Evolutionary conservation across 1,140 invertebrate genomes (phyloP).

Genomic region (Trachymyrmex cornetzi): DNA sequence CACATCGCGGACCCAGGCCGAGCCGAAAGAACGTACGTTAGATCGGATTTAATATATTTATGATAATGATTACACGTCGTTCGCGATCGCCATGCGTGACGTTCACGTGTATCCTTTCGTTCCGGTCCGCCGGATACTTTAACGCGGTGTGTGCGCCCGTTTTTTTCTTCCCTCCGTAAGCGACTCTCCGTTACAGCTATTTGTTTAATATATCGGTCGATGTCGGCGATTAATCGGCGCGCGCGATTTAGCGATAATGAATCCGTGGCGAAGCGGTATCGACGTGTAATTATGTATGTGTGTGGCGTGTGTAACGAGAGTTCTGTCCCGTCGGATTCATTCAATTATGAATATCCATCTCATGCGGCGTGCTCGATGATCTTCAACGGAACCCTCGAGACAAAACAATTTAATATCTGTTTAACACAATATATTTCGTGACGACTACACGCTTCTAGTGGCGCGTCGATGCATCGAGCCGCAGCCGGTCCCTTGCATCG

Average conservation of each 20-base stretch:
- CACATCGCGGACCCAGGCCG: slow-evolving; percentile 21
- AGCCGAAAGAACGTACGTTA: neutral
- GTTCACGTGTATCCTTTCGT: slow-evolving; percentile 57
- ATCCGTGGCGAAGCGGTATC: slow-evolving; percentile 7
- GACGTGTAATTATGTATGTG: slow-evolving; percentile 30
- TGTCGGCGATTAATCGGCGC: slow-evolving; percentile 29
- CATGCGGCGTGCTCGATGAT: slow-evolving; percentile 42
- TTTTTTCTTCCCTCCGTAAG: neutral
- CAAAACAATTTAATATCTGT: slow-evolving; percentile 63
- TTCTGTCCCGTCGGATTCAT: neutral
- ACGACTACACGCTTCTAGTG: slow-evolving; percentile 60
- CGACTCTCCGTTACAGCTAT: neutral
- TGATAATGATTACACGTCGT: slow-evolving; percentile 58
- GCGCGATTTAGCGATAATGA: slow-evolving; percentile 29
- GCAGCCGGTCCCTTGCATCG: slow-evolving; percentile 4
- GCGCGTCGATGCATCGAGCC: slow-evolving; percentile 49
- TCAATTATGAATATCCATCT: slow-evolving; percentile 37
- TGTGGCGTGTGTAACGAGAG: slow-evolving; percentile 9
- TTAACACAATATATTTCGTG: slow-evolving; percentile 53
- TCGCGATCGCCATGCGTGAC: slow-evolving; percentile 49
- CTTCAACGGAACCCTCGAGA: slow-evolving; percentile 1
- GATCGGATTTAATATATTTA: slow-evolving; percentile 61
- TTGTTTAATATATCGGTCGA: slow-evolving; percentile 45
- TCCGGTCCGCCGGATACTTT: slow-evolving; percentile 33
- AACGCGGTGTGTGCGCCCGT: slow-evolving; percentile 1